A percentile compares a stretch with the other conserved stretches of the same genome.
These are phyloP conservation scores for Eristalis pertinax DNA, from an alignment of 2,888 invertebrate genomes.

Conservation along the genomic window DNA sequence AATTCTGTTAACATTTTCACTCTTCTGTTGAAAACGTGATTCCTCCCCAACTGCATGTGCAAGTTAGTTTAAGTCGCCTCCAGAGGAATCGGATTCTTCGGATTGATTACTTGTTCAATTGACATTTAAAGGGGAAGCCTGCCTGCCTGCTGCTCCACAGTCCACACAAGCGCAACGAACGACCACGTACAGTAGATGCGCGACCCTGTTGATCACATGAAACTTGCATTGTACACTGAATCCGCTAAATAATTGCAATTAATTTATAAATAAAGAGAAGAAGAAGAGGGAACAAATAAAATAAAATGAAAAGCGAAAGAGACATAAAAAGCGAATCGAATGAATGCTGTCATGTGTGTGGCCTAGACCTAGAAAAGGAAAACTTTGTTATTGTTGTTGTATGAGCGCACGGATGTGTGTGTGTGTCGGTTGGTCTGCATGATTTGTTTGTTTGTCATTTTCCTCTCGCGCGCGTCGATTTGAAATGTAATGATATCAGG, in stretches of 20 bases:
- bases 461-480: constrained; percentile 75
- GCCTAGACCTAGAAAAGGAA: constrained; percentile 73
- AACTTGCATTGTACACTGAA: constrained; percentile 51
- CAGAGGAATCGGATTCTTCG: constrained; percentile 11
- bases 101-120: constrained; percentile 50
- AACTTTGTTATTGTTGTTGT: constrained; percentile 59
- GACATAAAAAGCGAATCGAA: constrained; percentile 50
- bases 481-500: constrained; percentile 70
- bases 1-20: neutral
- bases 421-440: neutral
- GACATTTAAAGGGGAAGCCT: constrained; percentile 50
- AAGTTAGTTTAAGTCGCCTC: neutral
- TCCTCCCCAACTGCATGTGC: neutral
- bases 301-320: constrained; percentile 22
- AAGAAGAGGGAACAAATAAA: constrained; percentile 10
- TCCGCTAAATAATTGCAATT: constrained; percentile 70
- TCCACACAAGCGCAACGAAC: neutral
- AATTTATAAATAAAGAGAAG: constrained; percentile 54
- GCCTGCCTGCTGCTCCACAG: constrained; percentile 6
- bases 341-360: constrained; percentile 58
- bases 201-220: constrained; percentile 56
- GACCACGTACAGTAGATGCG: neutral
- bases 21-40: too few relatives aligned
- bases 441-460: constrained; percentile 68
- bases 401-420: neutral